Evolutionary conservation across 2,888 invertebrate genomes (phyloP).

Genomic region (Prostheceraeus crozeri): DNA sequence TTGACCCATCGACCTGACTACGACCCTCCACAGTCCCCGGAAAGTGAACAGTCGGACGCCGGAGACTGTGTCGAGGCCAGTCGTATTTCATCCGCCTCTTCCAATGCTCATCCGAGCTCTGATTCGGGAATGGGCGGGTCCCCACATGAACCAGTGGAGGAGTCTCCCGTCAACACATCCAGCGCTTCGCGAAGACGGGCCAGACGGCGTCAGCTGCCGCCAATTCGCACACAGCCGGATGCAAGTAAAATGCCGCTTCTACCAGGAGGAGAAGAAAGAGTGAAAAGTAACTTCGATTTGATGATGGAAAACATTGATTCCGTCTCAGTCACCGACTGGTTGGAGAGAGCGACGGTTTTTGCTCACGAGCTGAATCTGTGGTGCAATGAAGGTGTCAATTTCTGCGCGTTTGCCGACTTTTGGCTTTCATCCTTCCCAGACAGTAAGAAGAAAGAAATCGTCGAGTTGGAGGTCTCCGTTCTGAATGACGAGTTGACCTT

Average conservation of each 20-base stretch:
- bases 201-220: conserved; percentile 39
- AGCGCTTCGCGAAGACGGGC: no score
- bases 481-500: no score
- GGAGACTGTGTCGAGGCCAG: conserved; percentile 1
- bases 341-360: conserved; percentile 46
- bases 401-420: conserved; percentile 54
- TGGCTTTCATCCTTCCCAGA: conserved; percentile 53
- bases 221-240: neutral
- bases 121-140: no score
- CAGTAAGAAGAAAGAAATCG: conserved; percentile 48
- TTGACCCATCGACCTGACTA: conserved; percentile 50
- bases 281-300: conserved; percentile 45
- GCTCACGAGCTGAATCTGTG: conserved; percentile 47
- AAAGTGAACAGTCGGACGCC: conserved; percentile 1
- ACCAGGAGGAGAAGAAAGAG: neutral
- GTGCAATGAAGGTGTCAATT: conserved; percentile 48
- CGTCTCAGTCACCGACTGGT: conserved; percentile 51
- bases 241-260: neutral
- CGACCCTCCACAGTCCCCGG: conserved; percentile 43
- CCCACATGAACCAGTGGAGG: neutral
- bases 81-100: no score
- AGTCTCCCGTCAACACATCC: conserved; percentile 44
- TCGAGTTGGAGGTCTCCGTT: conserved; percentile 52
- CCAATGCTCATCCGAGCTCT: no score
- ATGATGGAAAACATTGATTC: conserved; percentile 52